These are phyloP conservation scores for Manduca sexta DNA, from an alignment of 1,140 invertebrate genomes.

Conservation along the genomic window DNA sequence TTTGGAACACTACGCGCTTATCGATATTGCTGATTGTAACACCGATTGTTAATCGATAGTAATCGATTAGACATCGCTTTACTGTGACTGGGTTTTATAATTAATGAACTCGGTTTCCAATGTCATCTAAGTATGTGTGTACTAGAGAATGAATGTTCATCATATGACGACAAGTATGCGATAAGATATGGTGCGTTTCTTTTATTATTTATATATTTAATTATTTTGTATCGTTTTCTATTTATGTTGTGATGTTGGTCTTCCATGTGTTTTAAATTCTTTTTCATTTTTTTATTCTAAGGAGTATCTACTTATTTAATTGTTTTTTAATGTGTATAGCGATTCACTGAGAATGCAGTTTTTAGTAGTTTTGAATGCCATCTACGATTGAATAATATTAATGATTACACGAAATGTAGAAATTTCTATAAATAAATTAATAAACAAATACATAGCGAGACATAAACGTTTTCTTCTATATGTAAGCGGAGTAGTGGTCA, in stretches of 20 bases:
- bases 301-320: constrained; percentile 61
- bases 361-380: constrained; percentile 39
- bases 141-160: no score
- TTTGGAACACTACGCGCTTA: no score
- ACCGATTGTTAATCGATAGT: no score
- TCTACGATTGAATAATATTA: constrained; percentile 22
- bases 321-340: constrained; percentile 49
- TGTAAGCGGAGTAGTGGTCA: constrained; percentile 27
- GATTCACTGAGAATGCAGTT: constrained; percentile 46
- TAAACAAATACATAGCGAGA: constrained; percentile 8
- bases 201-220: constrained; percentile 35
- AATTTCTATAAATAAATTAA: constrained; percentile 12
- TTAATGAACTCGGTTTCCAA: no score
- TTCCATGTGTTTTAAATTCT: constrained; percentile 61
- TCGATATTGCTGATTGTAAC: no score
- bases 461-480: constrained; percentile 8
- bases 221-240: constrained; percentile 53
- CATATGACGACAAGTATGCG: no score
- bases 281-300: constrained; percentile 50
- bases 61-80: no score
- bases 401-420: constrained; percentile 14
- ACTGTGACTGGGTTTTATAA: no score
- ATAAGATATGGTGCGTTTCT: no score
- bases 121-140: no score
- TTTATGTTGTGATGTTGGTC: constrained; percentile 71